Percentiles rank a stretch among this genome's conserved stretches.
Conservation (phyloP, 2,888 invertebrate species). For the Dolichopus griseipennis region DNA sequence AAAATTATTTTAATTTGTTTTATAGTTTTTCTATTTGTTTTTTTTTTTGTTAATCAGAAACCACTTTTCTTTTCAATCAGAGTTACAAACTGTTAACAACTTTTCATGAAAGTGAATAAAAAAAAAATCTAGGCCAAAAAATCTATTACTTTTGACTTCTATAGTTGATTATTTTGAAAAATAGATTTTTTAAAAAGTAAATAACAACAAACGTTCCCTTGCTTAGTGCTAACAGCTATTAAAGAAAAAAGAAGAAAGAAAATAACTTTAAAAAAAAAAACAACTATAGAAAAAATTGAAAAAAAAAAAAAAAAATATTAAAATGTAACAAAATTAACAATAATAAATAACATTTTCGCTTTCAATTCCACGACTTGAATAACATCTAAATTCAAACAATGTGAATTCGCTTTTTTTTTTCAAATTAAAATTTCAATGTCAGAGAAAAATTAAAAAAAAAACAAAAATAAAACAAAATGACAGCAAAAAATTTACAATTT, state of each 20-base stretch:
- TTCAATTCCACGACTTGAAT: not conserved
- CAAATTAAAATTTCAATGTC: slow-evolving; percentile 1
- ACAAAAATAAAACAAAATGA: too few species aligned
- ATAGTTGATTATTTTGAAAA: not conserved
- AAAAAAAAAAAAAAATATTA: not conserved
- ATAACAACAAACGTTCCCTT: too few species aligned
- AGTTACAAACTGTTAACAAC: not conserved
- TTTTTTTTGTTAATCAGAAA: not conserved
- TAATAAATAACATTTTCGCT: not conserved
- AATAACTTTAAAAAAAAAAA: too few species aligned
- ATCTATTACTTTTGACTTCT: not conserved
- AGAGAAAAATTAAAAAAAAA: not conserved
- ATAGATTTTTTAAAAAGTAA: not conserved
- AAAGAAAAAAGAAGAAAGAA: not conserved
- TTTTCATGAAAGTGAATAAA: not conserved
- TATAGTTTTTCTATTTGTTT: not conserved
- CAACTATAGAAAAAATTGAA: too few species aligned
- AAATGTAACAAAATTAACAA: slow-evolving; percentile 1
- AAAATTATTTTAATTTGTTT: not conserved
- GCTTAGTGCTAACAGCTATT: not conserved
- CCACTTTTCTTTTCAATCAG: slow-evolving; percentile 1
- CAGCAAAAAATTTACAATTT: not conserved
- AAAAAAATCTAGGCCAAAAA: not conserved
- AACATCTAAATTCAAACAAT: slow-evolving; percentile 2
- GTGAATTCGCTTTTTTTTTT: slow-evolving; percentile 6